phyloP scores from a whole-genome alignment of 2,797 vertebrate species.

The Perodicticus potto region DNA sequence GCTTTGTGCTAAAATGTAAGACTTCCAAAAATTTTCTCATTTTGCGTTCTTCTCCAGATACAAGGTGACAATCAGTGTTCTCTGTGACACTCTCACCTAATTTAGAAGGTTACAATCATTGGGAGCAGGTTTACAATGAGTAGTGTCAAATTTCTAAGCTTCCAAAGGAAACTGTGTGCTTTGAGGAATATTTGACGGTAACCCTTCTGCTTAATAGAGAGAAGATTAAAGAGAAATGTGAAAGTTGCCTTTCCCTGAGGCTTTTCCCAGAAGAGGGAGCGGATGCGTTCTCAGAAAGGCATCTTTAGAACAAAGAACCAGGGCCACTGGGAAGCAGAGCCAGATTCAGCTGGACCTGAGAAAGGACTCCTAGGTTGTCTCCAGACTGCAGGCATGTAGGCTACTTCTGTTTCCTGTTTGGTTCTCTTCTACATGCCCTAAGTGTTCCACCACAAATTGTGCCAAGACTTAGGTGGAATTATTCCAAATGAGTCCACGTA shows the following conservation, averaged over 20 bases:
- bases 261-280: not conserved
- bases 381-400: not conserved
- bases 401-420: not conserved
- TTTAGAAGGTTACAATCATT: not conserved
- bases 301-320: not conserved
- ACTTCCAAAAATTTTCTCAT: not conserved
- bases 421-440: not conserved
- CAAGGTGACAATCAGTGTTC: not conserved
- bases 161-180: not conserved
- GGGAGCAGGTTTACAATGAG: not conserved
- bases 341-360: not conserved
- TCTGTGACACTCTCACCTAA: not conserved
- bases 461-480: not conserved
- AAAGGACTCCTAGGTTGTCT: not conserved
- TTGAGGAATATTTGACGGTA: constrained; percentile 37
- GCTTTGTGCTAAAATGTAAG: constrained; percentile 17
- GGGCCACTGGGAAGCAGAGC: not conserved
- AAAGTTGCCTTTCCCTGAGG: not conserved
- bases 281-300: not conserved
- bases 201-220: not conserved
- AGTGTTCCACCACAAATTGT: not conserved
- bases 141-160: not conserved
- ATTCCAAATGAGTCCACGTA: not conserved
- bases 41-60: constrained; percentile 17
- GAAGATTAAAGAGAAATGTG: not conserved